Percentiles rank a stretch among this genome's conserved stretches.
These are phyloP conservation scores for Drosophila biarmipes DNA, from an alignment of 1,140 invertebrate genomes.

Conservation along the genomic window DNA sequence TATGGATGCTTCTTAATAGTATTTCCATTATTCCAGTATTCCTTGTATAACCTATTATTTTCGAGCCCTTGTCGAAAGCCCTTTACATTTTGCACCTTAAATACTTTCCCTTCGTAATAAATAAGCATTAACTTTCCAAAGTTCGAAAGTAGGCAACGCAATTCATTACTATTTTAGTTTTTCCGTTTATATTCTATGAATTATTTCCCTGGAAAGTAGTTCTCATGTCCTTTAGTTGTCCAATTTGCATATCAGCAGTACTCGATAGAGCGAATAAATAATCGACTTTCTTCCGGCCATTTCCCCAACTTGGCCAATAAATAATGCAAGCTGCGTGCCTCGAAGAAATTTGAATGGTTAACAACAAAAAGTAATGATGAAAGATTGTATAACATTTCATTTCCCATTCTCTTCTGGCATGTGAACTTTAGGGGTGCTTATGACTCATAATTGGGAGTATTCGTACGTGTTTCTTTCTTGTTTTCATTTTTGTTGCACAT, in stretches of 20 bases:
- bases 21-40: too few relatives aligned
- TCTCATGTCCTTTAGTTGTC: conserved; percentile 1
- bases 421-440: conserved; percentile 14
- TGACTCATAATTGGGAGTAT: conserved; percentile 34
- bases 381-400: conserved; percentile 10
- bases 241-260: conserved; percentile 14
- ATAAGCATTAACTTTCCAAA: too few relatives aligned
- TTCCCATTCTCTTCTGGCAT: conserved; percentile 10
- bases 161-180: neutral
- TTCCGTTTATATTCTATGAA: neutral
- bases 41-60: too few relatives aligned
- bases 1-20: too few relatives aligned
- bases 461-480: neutral
- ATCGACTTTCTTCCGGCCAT: conserved; percentile 4
- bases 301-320: conserved; percentile 14
- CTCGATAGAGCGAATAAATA: conserved; percentile 25
- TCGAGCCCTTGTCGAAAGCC: neutral
- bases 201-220: neutral
- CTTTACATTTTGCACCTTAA: too few relatives aligned
- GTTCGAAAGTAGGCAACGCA: too few relatives aligned
- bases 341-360: conserved; percentile 21
- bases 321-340: conserved; percentile 23
- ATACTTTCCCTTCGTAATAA: too few relatives aligned
- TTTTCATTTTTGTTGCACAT: neutral
- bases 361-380: conserved; percentile 6